These are phyloP conservation scores for Charanyca ferruginea DNA, from an alignment of 2,888 invertebrate genomes.

Conservation along the genomic window DNA sequence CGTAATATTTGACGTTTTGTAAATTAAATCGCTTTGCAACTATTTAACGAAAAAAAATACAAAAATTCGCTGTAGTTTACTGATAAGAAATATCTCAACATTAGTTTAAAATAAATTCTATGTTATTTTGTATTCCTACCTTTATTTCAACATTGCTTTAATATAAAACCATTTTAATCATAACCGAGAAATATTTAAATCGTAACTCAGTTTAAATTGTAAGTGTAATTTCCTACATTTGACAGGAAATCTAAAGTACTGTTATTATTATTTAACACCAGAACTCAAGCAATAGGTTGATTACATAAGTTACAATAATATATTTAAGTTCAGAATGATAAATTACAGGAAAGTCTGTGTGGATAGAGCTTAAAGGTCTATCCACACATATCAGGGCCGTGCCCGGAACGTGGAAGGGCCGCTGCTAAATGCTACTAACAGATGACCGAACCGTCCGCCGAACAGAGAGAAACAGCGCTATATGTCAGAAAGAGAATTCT, in stretches of 20 bases:
- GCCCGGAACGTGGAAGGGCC: too few relatives aligned
- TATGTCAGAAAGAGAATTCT: too few relatives aligned
- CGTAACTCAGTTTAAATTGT: constrained; percentile 24
- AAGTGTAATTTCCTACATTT: constrained; percentile 39
- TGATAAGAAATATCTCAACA: too few relatives aligned
- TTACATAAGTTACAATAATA: constrained; percentile 13
- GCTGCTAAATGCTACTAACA: too few relatives aligned
- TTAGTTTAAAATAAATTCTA: not conserved
- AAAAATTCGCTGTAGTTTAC: too few relatives aligned
- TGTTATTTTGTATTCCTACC: not conserved
- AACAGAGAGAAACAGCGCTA: too few relatives aligned
- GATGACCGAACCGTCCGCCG: too few relatives aligned
- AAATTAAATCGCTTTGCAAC: not conserved
- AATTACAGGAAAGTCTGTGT: constrained; percentile 27
- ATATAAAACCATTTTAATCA: constrained; percentile 8
- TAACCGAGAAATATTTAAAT: not conserved
- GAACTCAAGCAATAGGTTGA: not conserved
- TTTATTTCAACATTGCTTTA: not conserved
- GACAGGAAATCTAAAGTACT: constrained; percentile 33
- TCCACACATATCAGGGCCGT: too few relatives aligned
- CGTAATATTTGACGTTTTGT: not conserved
- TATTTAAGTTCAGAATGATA: constrained; percentile 29
- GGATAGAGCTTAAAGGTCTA: not conserved
- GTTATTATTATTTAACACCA: constrained; percentile 30
- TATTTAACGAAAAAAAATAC: too few relatives aligned